phyloP scores from a whole-genome alignment of 2,888 invertebrate genomes.

The Ectemnius continuus region DNA sequence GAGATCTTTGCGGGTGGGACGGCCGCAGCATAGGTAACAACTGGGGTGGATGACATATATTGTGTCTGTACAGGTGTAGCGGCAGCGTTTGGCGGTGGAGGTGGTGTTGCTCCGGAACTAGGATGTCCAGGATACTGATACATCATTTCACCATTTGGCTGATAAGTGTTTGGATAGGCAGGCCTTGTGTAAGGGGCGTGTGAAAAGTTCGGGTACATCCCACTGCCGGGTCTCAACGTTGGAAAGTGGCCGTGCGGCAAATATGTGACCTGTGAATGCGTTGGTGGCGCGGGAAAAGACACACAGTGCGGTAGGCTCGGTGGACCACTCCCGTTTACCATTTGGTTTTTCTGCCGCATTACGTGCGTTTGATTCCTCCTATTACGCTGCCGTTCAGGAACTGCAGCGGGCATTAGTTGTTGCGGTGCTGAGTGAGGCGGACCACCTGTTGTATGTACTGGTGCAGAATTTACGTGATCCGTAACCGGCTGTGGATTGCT shows the following conservation, averaged over 20 bases:
- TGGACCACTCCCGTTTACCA: conserved; percentile 73
- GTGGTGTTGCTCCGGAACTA: conserved; percentile 70
- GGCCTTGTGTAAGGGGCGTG: conserved; percentile 74
- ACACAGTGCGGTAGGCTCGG: conserved; percentile 71
- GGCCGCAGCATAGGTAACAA: conserved; percentile 76
- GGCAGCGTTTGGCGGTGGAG: conserved; percentile 67
- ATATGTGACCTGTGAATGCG: conserved; percentile 68
- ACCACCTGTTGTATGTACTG: conserved; percentile 78
- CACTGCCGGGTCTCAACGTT: conserved; percentile 70
- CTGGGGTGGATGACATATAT: conserved; percentile 72
- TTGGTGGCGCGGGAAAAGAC: conserved; percentile 72
- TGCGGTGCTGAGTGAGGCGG: conserved; percentile 77
- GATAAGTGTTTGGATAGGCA: conserved; percentile 76
- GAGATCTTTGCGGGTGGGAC: conserved; percentile 84
- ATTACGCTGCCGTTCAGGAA: conserved; percentile 68
- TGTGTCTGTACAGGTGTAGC: conserved; percentile 71
- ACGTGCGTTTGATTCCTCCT: conserved; percentile 70
- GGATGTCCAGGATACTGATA: conserved; percentile 74
- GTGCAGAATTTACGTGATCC: conserved; percentile 60
- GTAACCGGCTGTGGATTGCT: conserved; percentile 61
- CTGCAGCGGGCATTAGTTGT: conserved; percentile 60
- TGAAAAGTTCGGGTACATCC: conserved; percentile 74
- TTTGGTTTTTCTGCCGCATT: conserved; percentile 73
- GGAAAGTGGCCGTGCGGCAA: conserved; percentile 75
- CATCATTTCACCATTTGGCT: conserved; percentile 80